phyloP scores from a whole-genome alignment of 2,113 vertebrate genomes.

The Tyrannus savana region DNA sequence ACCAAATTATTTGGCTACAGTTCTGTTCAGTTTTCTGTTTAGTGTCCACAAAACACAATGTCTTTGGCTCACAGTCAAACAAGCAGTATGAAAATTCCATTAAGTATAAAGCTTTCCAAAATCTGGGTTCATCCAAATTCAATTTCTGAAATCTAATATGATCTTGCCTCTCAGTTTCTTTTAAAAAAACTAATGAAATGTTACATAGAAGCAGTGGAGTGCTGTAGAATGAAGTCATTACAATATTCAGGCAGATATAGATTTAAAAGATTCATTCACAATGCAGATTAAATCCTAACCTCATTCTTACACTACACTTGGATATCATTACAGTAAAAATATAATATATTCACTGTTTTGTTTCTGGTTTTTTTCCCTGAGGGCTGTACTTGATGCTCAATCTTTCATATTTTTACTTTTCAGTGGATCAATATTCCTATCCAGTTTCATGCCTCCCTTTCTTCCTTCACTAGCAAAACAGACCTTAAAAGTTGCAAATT shows the following conservation, averaged over 20 bases:
- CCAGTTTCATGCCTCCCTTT: not conserved
- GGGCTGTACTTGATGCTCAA: not conserved
- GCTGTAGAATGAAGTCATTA: not conserved
- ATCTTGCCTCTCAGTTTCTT: not conserved
- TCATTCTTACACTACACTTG: not conserved
- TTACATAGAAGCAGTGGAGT: not conserved
- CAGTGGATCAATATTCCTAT: not conserved
- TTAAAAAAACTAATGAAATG: not conserved
- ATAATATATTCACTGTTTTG: not conserved
- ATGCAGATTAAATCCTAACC: not conserved
- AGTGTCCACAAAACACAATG: not conserved
- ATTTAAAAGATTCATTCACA: not conserved
- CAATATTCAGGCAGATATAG: not conserved
- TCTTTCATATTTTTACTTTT: not conserved
- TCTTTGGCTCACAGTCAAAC: slow-evolving; percentile 31
- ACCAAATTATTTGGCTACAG: not conserved
- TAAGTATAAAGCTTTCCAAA: slow-evolving; percentile 45
- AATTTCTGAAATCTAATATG: slow-evolving; percentile 47
- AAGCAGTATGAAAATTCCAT: slow-evolving; percentile 28
- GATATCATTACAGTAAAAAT: not conserved
- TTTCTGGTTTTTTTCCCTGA: not conserved
- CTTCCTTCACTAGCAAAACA: not conserved
- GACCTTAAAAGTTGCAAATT: not conserved
- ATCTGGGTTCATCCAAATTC: slow-evolving; percentile 19
- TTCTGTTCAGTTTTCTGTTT: not conserved